Evolutionary conservation across 2,113 vertebrate genomes (phyloP), one percentile per base, ranked within the genome.

Genomic region (Podiceps cristatus): DNA sequence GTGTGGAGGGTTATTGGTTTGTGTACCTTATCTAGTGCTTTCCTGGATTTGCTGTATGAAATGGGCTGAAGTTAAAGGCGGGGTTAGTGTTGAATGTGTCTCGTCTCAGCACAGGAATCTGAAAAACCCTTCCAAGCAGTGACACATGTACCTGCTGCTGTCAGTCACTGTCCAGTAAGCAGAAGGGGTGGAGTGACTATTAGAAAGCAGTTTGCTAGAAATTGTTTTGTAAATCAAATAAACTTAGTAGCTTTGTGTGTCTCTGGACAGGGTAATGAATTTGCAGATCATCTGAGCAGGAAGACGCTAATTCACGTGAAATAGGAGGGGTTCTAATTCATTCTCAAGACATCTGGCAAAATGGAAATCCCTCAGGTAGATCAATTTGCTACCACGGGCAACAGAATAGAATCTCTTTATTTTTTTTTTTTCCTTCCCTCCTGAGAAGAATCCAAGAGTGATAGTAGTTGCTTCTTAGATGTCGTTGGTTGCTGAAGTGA

Each of bases 241-340:
- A 86, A 72, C 15, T 8, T 90, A 28, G 75, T 96, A 80, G 86
- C 47, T 81, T 85, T 93, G 47, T 94, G 42, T 87, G 52, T 58
- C 73, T 93, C 77, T 96, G 93, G 64, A 87, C 84, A 91, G 40
- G 24, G 9, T 96, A 94, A 96, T 96, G 90, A 96, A 97, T 96
- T 95, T 94, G 93, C 58, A 82, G 69, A 68, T 91, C 56, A 74
- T 95, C 52, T 96, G 64, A 94, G 49, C 74, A 94, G 93, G 95
- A 91, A 87, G 66, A 82, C 85, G 76, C 68, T 93, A 97, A 93
- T 97, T 96, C 60, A 78, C 31, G 35, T 90, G 84, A 94, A 81
- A 89, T 95, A 94, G 24, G 22, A 95, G 52, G 58, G 29, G 40
- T 93, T 82, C 49, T 95, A 96, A 95, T 96, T 94, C 29, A 95